Conservation (phyloP, 2,113 vertebrate species). For the Hypomesus transpacificus region DNA sequence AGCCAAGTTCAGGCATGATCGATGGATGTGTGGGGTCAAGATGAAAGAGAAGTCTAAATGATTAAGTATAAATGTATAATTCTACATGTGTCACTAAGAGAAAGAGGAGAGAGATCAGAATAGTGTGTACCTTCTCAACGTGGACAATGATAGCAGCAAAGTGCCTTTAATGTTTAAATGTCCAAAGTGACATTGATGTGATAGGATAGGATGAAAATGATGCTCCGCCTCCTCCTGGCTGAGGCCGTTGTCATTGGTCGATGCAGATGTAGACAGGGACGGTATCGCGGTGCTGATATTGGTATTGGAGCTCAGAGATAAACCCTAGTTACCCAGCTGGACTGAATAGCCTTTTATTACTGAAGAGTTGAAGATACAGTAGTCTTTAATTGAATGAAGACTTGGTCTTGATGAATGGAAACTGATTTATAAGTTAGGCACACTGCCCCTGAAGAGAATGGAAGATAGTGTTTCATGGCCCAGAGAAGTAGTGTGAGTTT, state of each 20-base stretch:
- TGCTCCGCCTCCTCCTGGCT: constrained; percentile 20
- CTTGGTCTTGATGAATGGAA: neutral
- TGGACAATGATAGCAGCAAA: constrained; percentile 58
- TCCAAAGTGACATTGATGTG: constrained; percentile 32
- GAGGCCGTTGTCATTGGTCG: constrained; percentile 24
- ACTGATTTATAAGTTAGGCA: constrained; percentile 6
- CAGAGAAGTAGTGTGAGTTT: too few species aligned
- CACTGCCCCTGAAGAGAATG: too few species aligned
- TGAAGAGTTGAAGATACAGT: constrained; percentile 28
- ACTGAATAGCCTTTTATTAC: constrained; percentile 63
- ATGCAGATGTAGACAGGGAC: constrained; percentile 11
- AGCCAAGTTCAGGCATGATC: constrained; percentile 8
- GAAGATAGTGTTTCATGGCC: too few species aligned
- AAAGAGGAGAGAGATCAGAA: neutral
- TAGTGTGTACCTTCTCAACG: constrained; percentile 49
- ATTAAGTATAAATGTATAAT: constrained; percentile 16
- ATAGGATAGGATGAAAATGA: neutral
- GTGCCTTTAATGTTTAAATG: constrained; percentile 64
- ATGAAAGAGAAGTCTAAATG: constrained; percentile 49
- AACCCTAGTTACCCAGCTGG: constrained; percentile 62
- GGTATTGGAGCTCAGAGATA: neutral
- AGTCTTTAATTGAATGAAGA: constrained; percentile 18
- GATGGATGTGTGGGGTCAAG: neutral
- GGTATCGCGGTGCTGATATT: constrained; percentile 50
- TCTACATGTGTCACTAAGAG: constrained; percentile 35